Percentiles rank a stretch among this genome's conserved stretches.
phyloP scores from a whole-genome alignment of 2,113 vertebrate genomes.

The Trinectes maculatus region DNA sequence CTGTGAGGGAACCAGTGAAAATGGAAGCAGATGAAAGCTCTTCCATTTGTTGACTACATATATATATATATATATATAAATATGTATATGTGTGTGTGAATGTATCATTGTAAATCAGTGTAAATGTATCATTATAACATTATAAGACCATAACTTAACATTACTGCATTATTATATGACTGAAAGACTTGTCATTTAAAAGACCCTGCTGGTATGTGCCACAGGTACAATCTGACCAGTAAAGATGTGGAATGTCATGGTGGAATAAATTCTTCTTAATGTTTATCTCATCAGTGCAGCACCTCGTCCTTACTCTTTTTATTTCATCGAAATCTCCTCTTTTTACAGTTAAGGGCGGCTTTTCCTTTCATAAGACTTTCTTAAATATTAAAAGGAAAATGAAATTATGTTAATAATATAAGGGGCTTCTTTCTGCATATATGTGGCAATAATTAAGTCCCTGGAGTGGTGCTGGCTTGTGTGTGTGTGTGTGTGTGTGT shows the following conservation, averaged over 20 bases:
- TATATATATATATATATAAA: no score
- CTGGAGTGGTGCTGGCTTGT: constrained; percentile 49
- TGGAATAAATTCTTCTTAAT: constrained; percentile 39
- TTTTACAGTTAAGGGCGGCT: constrained; percentile 40
- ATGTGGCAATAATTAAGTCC: constrained; percentile 78
- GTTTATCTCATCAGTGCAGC: constrained; percentile 50
- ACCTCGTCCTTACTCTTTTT: constrained; percentile 35
- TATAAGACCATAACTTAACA: no score
- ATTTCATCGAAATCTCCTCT: constrained; percentile 57
- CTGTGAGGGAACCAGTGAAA: background rate
- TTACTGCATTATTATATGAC: no score
- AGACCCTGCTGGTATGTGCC: no score
- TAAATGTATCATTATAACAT: no score
- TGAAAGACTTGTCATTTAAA: no score
- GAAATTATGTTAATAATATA: constrained; percentile 72
- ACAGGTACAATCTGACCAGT: no score
- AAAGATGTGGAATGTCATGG: no score
- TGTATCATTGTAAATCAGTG: no score
- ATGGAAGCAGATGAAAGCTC: constrained; percentile 5
- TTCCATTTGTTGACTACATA: background rate
- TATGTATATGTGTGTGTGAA: no score
- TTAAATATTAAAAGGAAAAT: constrained; percentile 71
- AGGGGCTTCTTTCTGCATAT: constrained; percentile 52
- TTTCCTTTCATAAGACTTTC: constrained; percentile 62
- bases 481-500: constrained; percentile 1